phyloP scores from a whole-genome alignment of 2,888 invertebrate genomes.

The Agriopis marginaria region DNA sequence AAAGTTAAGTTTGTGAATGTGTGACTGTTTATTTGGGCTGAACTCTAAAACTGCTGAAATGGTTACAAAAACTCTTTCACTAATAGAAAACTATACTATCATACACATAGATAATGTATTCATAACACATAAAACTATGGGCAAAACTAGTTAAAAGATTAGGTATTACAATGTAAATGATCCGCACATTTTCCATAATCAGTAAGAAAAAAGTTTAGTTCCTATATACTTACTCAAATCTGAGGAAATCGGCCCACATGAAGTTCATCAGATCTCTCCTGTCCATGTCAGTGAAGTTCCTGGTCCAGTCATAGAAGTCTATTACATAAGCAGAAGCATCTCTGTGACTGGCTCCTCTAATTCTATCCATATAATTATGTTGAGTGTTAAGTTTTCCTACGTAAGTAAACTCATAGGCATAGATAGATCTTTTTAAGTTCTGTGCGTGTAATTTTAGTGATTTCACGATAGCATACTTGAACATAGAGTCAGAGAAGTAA shows the following conservation, averaged over 20 bases:
- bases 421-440: slow-evolving; percentile 60
- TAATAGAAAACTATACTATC: no score
- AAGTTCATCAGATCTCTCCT: slow-evolving; percentile 71
- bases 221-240: slow-evolving; percentile 68
- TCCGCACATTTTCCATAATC: neutral
- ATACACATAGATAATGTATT: no score
- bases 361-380: slow-evolving; percentile 69
- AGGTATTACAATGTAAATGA: no score
- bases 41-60: no score
- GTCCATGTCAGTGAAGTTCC: slow-evolving; percentile 65
- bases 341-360: slow-evolving; percentile 77
- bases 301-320: slow-evolving; percentile 71
- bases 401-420: slow-evolving; percentile 75
- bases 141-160: no score
- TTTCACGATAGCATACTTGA: slow-evolving; percentile 72
- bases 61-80: no score
- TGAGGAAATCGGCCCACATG: slow-evolving; percentile 79
- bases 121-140: no score
- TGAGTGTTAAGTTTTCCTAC: slow-evolving; percentile 70
- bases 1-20: no score
- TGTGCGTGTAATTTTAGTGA: slow-evolving; percentile 69
- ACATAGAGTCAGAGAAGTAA: slow-evolving; percentile 79
- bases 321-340: slow-evolving; percentile 76
- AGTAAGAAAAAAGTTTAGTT: neutral
- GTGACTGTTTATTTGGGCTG: no score